These are phyloP conservation scores for Thymelicus acteon DNA, from an alignment of 2,888 invertebrate genomes.

Conservation along the genomic window DNA sequence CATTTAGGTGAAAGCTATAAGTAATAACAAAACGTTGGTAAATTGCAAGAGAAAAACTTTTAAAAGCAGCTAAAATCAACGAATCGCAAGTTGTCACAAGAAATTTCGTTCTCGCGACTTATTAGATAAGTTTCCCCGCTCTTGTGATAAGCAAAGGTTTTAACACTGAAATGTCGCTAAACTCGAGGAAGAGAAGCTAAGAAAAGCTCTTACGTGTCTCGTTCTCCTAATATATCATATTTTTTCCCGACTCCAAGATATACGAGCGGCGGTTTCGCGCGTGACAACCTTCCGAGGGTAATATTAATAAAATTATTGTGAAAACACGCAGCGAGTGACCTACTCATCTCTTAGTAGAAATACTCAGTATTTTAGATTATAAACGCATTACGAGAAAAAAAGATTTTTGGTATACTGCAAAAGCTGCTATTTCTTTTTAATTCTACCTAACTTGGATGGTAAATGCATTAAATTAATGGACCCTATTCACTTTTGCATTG, in stretches of 20 bases:
- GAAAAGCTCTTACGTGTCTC: constrained; percentile 76
- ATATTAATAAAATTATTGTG: constrained; percentile 85
- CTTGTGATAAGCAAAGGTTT: constrained; percentile 57
- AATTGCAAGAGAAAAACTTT: constrained; percentile 10
- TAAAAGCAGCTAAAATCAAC: constrained; percentile 16
- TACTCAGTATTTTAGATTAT: constrained; percentile 13
- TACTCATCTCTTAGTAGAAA: constrained; percentile 50
- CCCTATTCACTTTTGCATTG: no score
- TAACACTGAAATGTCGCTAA: constrained; percentile 74
- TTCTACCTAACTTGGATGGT: no score
- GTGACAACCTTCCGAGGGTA: constrained; percentile 81
- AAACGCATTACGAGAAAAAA: background rate
- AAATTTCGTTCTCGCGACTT: constrained; percentile 20
- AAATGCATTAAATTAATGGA: no score
- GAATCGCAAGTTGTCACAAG: constrained; percentile 14
- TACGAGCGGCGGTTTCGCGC: constrained; percentile 77
- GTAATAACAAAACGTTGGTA: background rate
- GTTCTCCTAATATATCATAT: constrained; percentile 83
- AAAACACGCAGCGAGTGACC: constrained; percentile 76
- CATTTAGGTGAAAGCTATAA: no score
- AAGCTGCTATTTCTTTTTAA: no score
- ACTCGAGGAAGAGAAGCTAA: constrained; percentile 67
- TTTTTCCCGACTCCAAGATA: constrained; percentile 78
- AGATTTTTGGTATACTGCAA: no score
- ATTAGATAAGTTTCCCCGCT: constrained; percentile 41